Conservation (phyloP, 2,888 invertebrate species). For the Synergus gifuensis region DNA sequence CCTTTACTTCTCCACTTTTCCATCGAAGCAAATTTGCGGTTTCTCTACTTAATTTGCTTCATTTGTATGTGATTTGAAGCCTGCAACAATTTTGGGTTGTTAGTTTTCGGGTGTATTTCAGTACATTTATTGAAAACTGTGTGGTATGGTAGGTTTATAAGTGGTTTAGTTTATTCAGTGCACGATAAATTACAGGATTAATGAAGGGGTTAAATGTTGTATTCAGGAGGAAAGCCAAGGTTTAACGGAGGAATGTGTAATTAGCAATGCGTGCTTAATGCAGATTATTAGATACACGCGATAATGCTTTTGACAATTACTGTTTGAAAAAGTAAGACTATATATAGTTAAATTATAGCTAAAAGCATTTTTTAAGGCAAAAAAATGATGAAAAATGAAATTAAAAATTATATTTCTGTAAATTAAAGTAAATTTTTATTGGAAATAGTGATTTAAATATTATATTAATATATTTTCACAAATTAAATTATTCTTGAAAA, state of each 20-base stretch:
- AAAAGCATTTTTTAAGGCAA: too few relatives aligned
- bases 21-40: slow-evolving; percentile 55
- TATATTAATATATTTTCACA: not conserved
- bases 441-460: not conserved
- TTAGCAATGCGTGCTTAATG: slow-evolving; percentile 28
- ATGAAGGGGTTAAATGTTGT: slow-evolving; percentile 8
- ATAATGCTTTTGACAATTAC: not conserved
- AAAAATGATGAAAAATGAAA: too few relatives aligned
- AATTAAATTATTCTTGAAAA: not conserved
- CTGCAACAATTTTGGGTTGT: slow-evolving; percentile 20
- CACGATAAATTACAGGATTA: not conserved
- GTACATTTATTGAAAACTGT: not conserved
- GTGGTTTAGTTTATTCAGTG: slow-evolving; percentile 13
- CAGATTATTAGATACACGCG: slow-evolving; percentile 4
- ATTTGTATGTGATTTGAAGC: slow-evolving; percentile 5
- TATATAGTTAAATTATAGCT: too few relatives aligned
- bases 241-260: slow-evolving; percentile 2
- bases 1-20: slow-evolving; percentile 66
- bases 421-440: not conserved
- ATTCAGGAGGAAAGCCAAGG: not conserved
- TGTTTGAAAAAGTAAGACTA: too few relatives aligned
- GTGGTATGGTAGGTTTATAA: not conserved
- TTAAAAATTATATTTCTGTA: not conserved
- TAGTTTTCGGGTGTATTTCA: not conserved
- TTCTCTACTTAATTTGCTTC: slow-evolving; percentile 18